phyloP scores from a whole-genome alignment of 2,888 invertebrate genomes.

The Polydrusus cervinus region DNA sequence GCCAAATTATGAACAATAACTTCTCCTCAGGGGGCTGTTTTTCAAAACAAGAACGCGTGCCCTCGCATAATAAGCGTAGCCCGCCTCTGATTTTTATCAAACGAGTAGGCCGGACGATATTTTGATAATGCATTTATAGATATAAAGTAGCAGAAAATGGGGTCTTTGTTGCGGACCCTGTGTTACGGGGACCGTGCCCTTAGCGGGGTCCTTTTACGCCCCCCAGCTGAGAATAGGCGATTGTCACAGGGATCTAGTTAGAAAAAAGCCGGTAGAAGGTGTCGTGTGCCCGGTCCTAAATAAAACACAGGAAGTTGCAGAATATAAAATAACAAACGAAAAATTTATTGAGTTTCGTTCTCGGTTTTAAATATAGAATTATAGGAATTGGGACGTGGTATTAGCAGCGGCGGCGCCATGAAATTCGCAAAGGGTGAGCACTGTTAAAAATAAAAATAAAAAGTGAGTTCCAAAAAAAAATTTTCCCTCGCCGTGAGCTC shows the following conservation, averaged over 20 bases:
- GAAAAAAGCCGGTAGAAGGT: slow-evolving; percentile 58
- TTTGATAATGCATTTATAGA: slow-evolving; percentile 61
- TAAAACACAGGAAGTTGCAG: slow-evolving; percentile 5
- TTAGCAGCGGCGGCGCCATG: too few species aligned
- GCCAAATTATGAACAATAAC: slow-evolving; percentile 18
- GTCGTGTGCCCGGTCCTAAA: slow-evolving; percentile 57
- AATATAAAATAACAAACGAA: not conserved
- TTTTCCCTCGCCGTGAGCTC: too few species aligned
- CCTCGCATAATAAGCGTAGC: slow-evolving; percentile 31
- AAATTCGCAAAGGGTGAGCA: too few species aligned
- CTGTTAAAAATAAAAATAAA: too few species aligned
- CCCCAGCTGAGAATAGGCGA: slow-evolving; percentile 60
- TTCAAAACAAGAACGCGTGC: slow-evolving; percentile 63
- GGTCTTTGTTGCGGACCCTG: slow-evolving; percentile 59
- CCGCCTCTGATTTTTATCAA: slow-evolving; percentile 57
- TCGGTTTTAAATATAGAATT: too few species aligned
- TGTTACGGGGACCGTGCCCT: slow-evolving; percentile 61
- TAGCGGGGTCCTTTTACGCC: slow-evolving; percentile 60
- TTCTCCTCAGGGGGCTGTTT: slow-evolving; percentile 57
- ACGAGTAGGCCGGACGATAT: slow-evolving; percentile 60
- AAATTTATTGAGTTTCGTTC: too few species aligned
- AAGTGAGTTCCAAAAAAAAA: too few species aligned
- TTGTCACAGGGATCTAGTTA: slow-evolving; percentile 58
- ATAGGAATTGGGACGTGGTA: too few species aligned
- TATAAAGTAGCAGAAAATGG: slow-evolving; percentile 58